Percentiles rank a stretch among this genome's conserved stretches.
These are phyloP conservation scores for Passer domesticus DNA, from an alignment of 2,113 vertebrate species.

Conservation along the genomic window DNA sequence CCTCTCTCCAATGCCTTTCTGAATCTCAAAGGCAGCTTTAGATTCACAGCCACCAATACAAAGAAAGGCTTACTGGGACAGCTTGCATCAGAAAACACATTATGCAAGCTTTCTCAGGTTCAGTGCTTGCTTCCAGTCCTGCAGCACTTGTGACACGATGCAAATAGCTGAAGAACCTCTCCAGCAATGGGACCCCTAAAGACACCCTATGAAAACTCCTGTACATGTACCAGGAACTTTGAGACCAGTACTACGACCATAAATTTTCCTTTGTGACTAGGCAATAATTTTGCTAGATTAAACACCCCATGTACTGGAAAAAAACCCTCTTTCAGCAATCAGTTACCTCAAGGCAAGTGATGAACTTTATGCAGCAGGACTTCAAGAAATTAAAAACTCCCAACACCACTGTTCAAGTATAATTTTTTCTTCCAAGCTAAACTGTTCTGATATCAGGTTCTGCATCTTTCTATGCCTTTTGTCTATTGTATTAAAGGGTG, in stretches of 20 bases:
- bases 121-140: not conserved
- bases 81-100: not conserved
- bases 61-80: not conserved
- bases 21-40: conserved; percentile 18
- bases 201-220: not conserved
- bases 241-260: not conserved
- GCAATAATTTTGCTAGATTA: not conserved
- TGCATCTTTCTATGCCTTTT: not conserved
- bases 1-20: not conserved
- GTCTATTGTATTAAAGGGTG: not conserved
- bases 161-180: not conserved
- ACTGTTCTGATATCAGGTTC: not conserved
- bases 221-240: not conserved
- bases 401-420: not conserved
- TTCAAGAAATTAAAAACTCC: not conserved
- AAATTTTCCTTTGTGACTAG: not conserved
- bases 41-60: not conserved
- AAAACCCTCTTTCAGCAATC: not conserved
- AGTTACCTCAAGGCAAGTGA: not conserved
- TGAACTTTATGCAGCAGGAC: not conserved
- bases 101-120: not conserved
- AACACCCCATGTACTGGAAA: not conserved
- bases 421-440: not conserved
- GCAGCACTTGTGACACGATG: not conserved
- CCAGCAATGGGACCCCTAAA: not conserved